phyloP scores from a whole-genome alignment of 2,888 invertebrate genomes.

The Aquatica leii region DNA sequence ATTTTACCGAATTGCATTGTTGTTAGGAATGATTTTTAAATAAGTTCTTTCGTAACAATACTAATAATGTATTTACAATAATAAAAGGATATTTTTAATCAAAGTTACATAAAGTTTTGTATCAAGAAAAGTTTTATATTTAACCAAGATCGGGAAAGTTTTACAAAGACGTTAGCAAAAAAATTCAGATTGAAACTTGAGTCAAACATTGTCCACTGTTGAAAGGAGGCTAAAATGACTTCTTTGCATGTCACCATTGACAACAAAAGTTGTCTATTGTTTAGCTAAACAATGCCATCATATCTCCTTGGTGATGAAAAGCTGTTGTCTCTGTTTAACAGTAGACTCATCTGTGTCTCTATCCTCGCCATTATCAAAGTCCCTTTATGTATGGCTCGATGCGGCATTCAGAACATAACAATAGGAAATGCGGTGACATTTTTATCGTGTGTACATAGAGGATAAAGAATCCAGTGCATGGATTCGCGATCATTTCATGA shows the following conservation, averaged over 20 bases:
- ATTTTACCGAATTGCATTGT: no score
- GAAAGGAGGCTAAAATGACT: constrained; percentile 57
- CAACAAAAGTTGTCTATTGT: constrained; percentile 59
- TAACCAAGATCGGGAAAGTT: constrained; percentile 38
- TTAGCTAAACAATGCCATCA: constrained; percentile 59
- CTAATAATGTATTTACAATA: no score
- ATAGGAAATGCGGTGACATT: constrained; percentile 57
- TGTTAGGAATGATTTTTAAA: no score
- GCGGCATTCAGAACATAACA: constrained; percentile 57
- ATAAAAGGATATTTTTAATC: constrained; percentile 25
- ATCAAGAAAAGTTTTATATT: constrained; percentile 31
- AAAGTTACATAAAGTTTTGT: constrained; percentile 25
- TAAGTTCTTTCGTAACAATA: no score
- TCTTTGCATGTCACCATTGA: constrained; percentile 59
- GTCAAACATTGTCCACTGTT: constrained; percentile 55
- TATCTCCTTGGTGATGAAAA: constrained; percentile 59
- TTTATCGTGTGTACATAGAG: constrained; percentile 57
- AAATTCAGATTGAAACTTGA: constrained; percentile 56
- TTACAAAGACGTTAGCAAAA: constrained; percentile 44
- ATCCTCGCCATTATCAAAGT: constrained; percentile 54
- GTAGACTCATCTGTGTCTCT: constrained; percentile 40
- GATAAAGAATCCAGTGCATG: constrained; percentile 51
- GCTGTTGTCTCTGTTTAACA: constrained; percentile 43
- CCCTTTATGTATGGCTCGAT: constrained; percentile 56
- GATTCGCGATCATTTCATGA: constrained; percentile 49